Evolutionary conservation across 35 echinoderm and acorn worm species (phyloP), one percentile per base, ranked within the genome.

Genomic region (Acanthaster planci): DNA sequence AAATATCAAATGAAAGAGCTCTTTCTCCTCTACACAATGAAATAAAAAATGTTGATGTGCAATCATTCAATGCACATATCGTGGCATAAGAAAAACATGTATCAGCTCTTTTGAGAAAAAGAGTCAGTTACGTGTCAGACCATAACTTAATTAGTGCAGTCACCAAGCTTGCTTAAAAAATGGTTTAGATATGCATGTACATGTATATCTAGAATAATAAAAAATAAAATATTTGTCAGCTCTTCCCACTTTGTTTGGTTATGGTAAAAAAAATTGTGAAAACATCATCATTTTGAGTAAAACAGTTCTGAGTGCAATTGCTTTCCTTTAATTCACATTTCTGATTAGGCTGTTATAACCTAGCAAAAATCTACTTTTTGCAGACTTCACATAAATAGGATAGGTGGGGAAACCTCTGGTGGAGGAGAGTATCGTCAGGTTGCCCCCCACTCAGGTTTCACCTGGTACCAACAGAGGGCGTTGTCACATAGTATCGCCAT

Each of bases 191-290:
- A 60, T 60, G 2, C 26, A 18, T 7, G n/a, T n/a, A n/a, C n/a
- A n/a, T n/a, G n/a, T n/a, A n/a, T n/a, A n/a, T n/a, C 57, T 60
- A 60, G 5, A 60, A 60, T 60, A 60, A 19, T 22, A 60, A 60
- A 60, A 60, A 19, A 60, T 22, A 60, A 60, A 60, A 60, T 7
- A 19, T 3, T 18, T 29, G 57, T 60, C 57, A 60, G 57, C 57
- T 60, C 17, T 22, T 22, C 57, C 19, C 19, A 18, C 19, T 60
- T 60, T 60, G 26, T 60, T 60, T 60, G 57, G 5, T 29, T 5
- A 60, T 18, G 57, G 57, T 19, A 5, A 60, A 60, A 4, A 60
- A 22, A 60, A 18, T 22, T n/a, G n/a, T 60, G 57, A 60, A 60
- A 60, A 60, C 5, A 4, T 60, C 26, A 5, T 47, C 4, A 47